Evolutionary conservation across 2,888 invertebrate genomes (phyloP).

Genomic region (Criorhina ranunculi): DNA sequence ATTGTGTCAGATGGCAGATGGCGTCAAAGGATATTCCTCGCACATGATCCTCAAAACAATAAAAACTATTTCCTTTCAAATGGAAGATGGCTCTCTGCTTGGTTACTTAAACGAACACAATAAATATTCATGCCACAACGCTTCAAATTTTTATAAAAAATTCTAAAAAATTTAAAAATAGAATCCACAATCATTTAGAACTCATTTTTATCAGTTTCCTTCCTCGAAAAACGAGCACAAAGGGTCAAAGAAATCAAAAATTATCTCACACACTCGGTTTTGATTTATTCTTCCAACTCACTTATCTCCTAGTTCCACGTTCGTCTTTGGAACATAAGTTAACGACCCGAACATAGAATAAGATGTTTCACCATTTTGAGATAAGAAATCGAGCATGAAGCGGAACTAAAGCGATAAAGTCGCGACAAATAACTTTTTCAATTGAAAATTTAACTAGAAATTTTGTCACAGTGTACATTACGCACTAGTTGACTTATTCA

Average conservation of each 20-base stretch:
- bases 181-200: neutral
- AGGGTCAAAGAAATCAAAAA: constrained; percentile 20
- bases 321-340: constrained; percentile 5
- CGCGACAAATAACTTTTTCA: neutral
- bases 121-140: too few relatives aligned
- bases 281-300: neutral
- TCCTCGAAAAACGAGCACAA: constrained; percentile 17
- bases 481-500: neutral
- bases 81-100: too few relatives aligned
- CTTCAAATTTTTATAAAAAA: too few relatives aligned
- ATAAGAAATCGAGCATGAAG: constrained; percentile 30
- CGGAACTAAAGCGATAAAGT: constrained; percentile 29
- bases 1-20: too few relatives aligned
- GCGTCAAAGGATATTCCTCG: too few relatives aligned
- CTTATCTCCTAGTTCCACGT: constrained; percentile 1
- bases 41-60: too few relatives aligned
- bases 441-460: neutral
- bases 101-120: too few relatives aligned
- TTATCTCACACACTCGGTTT: constrained; percentile 4
- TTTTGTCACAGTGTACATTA: constrained; percentile 41
- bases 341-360: constrained; percentile 31
- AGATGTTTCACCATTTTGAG: neutral
- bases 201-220: constrained; percentile 28
- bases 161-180: neutral
- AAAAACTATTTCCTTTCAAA: too few relatives aligned